Base-by-base conservation (phyloP, 2,797 vertebrate species). In the Eulemur coronatus region DNA sequence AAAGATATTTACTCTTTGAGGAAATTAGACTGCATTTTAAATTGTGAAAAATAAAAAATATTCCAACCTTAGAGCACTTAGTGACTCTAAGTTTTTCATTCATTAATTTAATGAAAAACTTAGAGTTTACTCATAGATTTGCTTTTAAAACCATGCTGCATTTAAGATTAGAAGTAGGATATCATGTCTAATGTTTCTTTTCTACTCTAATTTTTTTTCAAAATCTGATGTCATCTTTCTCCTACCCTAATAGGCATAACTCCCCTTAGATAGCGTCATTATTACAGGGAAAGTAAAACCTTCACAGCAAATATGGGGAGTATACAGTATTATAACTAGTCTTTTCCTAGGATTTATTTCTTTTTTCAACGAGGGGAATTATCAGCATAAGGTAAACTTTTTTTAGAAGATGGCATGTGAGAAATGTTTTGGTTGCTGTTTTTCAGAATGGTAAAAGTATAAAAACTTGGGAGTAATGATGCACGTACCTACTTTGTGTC, bases 121-220 rank as follows among this genome's bases (percentile, higher is more conserved):
- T 41, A 41, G 38, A 41, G 38, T 63, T 50, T 61, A n/a, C 43
- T 84, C 50, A 91, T 57, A 80, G 7, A 0, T 24, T 89, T 79
- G 24, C 50, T 85, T 95, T 94, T 61, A 57, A 85, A 92, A 46
- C 35, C 76, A 48, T 30, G 2, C 14, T 84, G 57, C 84, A 3
- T 52, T 94, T 87, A 89, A 85, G 26, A 85, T 86, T 72, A 57
- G 43, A 76, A 91, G 91, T 61, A 73, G 55, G 20, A 59, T 94
- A 69, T 52, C 17, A 33, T 81, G 2, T 91, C 11, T 85, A 55
- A 65, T 61, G 1, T 67, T 95, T 84, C 17, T 81, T 94, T 91
- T 18, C 11, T 50, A 28, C 4, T 73, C 46, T 84, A 84, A 14
- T 69, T 61, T 35, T 79, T 61, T 70, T 5, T 4, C 15, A 63